Evolutionary conservation across 2,797 vertebrate genomes (phyloP).

Genomic region (Ctenopoma kingsleyae): DNA sequence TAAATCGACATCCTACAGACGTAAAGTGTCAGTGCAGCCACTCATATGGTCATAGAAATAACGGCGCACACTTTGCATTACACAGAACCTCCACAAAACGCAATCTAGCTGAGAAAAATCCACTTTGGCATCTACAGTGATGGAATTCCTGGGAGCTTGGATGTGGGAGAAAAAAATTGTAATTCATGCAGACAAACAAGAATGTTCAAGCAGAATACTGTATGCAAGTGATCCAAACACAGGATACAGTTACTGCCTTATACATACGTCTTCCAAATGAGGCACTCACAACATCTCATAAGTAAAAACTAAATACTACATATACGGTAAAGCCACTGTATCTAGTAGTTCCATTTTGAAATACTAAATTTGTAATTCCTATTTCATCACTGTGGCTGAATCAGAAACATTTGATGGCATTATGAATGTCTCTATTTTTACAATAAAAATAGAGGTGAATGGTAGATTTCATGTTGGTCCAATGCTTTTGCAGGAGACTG

Average conservation of each 20-base stretch:
- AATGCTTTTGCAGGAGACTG: too few species aligned
- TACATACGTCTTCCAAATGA: neutral
- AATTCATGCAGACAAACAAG: neutral
- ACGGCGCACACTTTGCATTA: constrained; percentile 39
- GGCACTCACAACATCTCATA: neutral
- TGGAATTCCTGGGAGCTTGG: constrained; percentile 1
- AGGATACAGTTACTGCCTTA: neutral
- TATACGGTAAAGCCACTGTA: too few species aligned
- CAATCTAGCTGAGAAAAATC: constrained; percentile 35
- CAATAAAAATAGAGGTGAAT: too few species aligned
- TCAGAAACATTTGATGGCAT: neutral
- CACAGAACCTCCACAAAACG: constrained; percentile 8
- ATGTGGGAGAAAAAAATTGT: neutral
- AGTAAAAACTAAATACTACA: neutral
- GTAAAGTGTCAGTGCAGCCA: constrained; percentile 58
- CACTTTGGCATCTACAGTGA: neutral
- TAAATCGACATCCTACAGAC: constrained; percentile 67
- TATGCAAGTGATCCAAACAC: neutral
- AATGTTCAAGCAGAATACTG: neutral
- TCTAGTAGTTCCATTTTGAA: neutral
- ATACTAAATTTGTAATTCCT: neutral
- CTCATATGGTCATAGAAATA: constrained; percentile 37
- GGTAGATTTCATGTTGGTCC: too few species aligned
- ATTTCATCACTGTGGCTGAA: neutral
- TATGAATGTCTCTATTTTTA: too few species aligned